Base-by-base conservation (phyloP, 2,113 vertebrate species). In the Pelecanus crispus region DNA sequence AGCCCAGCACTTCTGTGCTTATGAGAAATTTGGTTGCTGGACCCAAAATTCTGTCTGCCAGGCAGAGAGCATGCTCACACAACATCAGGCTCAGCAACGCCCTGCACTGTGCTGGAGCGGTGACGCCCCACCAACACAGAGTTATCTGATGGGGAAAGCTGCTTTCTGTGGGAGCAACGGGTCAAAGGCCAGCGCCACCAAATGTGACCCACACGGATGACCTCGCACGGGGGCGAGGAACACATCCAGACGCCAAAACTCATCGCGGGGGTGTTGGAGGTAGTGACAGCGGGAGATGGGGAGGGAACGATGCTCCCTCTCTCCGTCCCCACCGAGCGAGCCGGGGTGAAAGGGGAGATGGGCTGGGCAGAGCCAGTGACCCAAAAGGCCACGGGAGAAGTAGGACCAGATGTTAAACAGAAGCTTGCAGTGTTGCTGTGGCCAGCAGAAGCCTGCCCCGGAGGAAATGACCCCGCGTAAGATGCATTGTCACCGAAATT, bases 341-440 rank as follows among this genome's bases (percentile, higher is more conserved):
- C 67, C 9, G 10, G 96, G 96, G 95, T 91, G 96, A 97, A 95
- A 97, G 95, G 97, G 90, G 95, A 97, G 87, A 50, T 42, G 84
- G 1, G 6, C 36, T 22, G 91, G 88, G 91, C 97, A 95, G 67
- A 95, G 86, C 49, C 62, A 45, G 77, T 98, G 98, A 98, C 98
- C 98, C 95, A 40, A 68, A 70, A 95, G 95, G 89, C 86, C 81
- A 15, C 0, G 2, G 66, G 21, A 88, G 80, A 95, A 97, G 97
- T 26, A 44, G 94, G 93, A 97, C 40, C 98, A 98, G 96, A 97
- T 98, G 98, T 85, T 62, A 83, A 97, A 98, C 97, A 98, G 97
- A 96, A 97, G 96, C 93, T 92, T 21, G 15, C 90, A 62, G 42
- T 81, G 95, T 92, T 83, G 74, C 86, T 50, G 47, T 13, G 86